These are phyloP conservation scores for Pipistrellus pipistrellus DNA, from an alignment of 2,797 vertebrate species.

Conservation along the genomic window DNA sequence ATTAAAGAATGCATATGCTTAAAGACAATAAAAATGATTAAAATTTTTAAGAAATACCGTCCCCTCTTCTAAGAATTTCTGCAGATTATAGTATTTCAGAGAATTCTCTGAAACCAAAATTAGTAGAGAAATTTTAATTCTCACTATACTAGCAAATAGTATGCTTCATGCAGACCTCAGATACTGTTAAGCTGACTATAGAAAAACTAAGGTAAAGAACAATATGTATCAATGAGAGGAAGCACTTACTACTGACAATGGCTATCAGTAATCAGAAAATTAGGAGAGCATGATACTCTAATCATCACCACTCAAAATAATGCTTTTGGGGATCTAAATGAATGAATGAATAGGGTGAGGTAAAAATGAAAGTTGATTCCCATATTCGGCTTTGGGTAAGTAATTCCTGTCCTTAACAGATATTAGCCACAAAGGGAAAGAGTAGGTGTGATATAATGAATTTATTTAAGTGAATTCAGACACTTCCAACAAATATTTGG, in stretches of 20 bases:
- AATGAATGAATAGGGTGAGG: background rate
- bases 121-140: conserved; percentile 46
- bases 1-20: conserved; percentile 22
- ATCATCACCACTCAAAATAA: background rate
- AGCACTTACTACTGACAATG: background rate
- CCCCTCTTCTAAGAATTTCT: conserved; percentile 30
- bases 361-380: conserved; percentile 14
- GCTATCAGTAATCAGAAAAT: background rate
- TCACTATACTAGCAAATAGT: background rate
- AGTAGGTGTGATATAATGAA: background rate
- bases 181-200: background rate
- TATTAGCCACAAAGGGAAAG: background rate
- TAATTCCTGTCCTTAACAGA: background rate
- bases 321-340: background rate
- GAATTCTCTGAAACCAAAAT: conserved; percentile 60
- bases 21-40: conserved; percentile 17
- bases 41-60: background rate
- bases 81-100: conserved; percentile 17
- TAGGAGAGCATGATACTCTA: background rate
- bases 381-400: background rate
- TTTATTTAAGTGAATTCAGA: conserved; percentile 3
- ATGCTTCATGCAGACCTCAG: background rate
- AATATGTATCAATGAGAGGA: background rate
- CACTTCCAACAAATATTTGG: background rate
- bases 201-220: background rate